Evolutionary conservation across 2,888 invertebrate genomes (phyloP).

Genomic region (Philaethria dido): DNA sequence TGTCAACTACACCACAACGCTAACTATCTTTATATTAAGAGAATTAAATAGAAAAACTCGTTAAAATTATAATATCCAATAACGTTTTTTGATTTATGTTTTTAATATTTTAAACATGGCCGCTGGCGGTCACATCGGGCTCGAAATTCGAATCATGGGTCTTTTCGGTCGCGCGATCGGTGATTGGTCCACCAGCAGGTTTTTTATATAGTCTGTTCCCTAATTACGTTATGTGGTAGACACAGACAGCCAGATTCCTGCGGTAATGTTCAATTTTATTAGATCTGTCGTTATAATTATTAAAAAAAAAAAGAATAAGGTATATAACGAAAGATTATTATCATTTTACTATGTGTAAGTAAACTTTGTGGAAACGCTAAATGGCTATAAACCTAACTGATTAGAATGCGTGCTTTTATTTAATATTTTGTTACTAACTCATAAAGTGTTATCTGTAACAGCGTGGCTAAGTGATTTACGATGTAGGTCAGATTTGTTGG

Average conservation of each 20-base stretch:
- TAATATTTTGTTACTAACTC: constrained; percentile 69
- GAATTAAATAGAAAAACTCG: constrained; percentile 46
- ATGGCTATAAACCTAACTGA: constrained; percentile 25
- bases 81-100: constrained; percentile 75
- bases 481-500: constrained; percentile 81
- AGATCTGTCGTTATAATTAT: constrained; percentile 45
- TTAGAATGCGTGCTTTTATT: constrained; percentile 43
- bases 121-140: constrained; percentile 63
- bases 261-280: constrained; percentile 56
- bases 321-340: not conserved
- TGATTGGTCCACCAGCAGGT: constrained; percentile 68
- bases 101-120: constrained; percentile 79
- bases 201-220: constrained; percentile 68
- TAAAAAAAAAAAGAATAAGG: not conserved
- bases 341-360: not conserved
- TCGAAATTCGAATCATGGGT: constrained; percentile 48
- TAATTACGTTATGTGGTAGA: constrained; percentile 64
- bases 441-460: constrained; percentile 78
- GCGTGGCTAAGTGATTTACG: constrained; percentile 82
- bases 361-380: constrained; percentile 23
- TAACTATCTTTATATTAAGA: not conserved
- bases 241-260: constrained; percentile 55
- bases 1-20: not conserved
- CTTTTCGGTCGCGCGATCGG: constrained; percentile 62
- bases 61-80: constrained; percentile 72